Base-by-base conservation (phyloP, 2,888 invertebrate genomes). In the Torymus texanus region DNA sequence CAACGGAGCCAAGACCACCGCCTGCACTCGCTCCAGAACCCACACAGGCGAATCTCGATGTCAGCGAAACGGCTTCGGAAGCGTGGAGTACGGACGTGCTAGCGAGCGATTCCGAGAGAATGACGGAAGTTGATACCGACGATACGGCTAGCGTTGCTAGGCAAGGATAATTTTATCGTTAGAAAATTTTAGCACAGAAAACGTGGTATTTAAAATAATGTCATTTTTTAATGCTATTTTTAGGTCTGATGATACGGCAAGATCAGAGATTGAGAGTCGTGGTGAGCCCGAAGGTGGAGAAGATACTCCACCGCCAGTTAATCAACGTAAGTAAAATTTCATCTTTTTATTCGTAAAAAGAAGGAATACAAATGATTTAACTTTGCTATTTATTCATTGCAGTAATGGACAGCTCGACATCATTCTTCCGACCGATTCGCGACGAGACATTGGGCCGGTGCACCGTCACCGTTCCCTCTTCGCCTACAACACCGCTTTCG, bases 51-150 rank as follows among this genome's bases (percentile, higher is more conserved):
- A 91, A 92, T 65, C 91, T 95, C 14, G 97, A 97, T 89, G 94
- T 95, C 16, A 95, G 96, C 0, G 98, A 98, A 88, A 97, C 98
- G 1, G 97, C 97, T 21, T 98, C 97, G 85, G 98, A 99, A 91
- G 98, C 98, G 0, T 99, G 99, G 99, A 98, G 98, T 87, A 98
- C 98, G 78, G 98, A 99, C 91, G 98, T 98, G 16, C 91, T 97
- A 65, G 95, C 96, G 0, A 97, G 97, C 1, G 98, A 98, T 90
- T 97, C 97, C 21, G 97, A 97, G 86, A 93, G 98, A 78, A 92
- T 97, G 85, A 96, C 96, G 0, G 98, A 98, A 92, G 95, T 95
- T 13, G 95, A 95, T 85, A 94, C 93, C 24, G 94, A 94, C 85
- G 94, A 94, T 84, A 92, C 92, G 1, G 92, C 92, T 0, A 94